These are phyloP conservation scores for Mastigias papua DNA, from an alignment of 30 jellyfish, hydroid and myxozoan species.

Conservation along the genomic window DNA sequence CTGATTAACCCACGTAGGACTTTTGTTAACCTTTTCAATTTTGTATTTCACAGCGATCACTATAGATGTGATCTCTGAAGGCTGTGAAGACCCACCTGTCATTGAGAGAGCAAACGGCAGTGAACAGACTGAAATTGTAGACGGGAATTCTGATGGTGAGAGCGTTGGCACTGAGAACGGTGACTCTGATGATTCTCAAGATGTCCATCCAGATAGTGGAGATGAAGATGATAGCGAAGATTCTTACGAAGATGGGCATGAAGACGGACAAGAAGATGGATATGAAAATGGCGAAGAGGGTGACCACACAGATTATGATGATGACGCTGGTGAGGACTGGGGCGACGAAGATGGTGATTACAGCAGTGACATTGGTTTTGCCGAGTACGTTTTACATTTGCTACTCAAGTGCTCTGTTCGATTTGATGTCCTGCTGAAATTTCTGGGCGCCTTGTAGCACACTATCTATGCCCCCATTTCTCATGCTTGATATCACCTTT, in stretches of 20 bases:
- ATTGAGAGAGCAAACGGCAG: slow-evolving; percentile 48
- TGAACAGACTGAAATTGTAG: not conserved
- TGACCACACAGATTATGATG: slow-evolving; percentile 13
- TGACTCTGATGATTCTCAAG: not conserved
- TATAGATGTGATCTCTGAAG: slow-evolving; percentile 82
- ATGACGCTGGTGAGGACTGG: slow-evolving; percentile 15
- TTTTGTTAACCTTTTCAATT: not conserved
- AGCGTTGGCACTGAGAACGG: not conserved
- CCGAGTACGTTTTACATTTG: not conserved
- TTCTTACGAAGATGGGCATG: not conserved
- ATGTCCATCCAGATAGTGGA: not conserved
- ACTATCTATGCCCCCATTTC: too few species aligned
- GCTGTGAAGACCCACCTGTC: slow-evolving; percentile 85
- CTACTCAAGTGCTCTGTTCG: not conserved
- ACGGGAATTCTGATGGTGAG: not conserved
- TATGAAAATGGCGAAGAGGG: slow-evolving; percentile 10
- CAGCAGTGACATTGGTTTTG: not conserved
- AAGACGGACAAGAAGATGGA: not conserved
- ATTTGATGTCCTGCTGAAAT: too few species aligned
- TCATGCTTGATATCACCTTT: too few species aligned
- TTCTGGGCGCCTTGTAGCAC: too few species aligned
- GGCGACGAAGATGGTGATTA: slow-evolving; percentile 23
- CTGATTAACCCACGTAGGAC: too few species aligned
- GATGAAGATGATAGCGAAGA: too few species aligned
- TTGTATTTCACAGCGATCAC: slow-evolving; percentile 22